Evolutionary conservation across 2,113 vertebrate genomes (phyloP).

Genomic region (Chinchilla lanigera): DNA sequence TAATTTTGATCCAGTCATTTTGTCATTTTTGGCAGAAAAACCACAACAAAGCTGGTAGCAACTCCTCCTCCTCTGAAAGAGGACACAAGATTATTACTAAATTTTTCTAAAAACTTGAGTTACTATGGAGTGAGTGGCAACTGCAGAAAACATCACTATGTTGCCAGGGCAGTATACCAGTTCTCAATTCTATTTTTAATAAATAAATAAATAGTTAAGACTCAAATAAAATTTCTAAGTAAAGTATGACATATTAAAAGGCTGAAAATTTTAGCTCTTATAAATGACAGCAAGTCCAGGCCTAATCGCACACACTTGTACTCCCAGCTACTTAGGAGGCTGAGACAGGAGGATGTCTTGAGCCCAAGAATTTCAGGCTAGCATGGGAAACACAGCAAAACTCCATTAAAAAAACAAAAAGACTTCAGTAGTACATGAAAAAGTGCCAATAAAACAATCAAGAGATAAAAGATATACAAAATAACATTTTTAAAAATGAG

Average conservation of each 20-base stretch:
- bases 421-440: neutral
- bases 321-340: neutral
- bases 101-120: constrained; percentile 40
- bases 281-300: constrained; percentile 18
- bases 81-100: neutral
- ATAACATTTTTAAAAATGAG: neutral
- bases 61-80: neutral
- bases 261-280: neutral
- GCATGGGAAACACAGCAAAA: neutral
- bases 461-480: neutral
- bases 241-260: constrained; percentile 19
- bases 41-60: neutral
- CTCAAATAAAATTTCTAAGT: neutral
- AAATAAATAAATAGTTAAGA: neutral
- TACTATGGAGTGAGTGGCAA: neutral
- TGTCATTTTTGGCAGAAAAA: constrained; percentile 30
- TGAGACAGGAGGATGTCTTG: neutral
- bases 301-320: neutral
- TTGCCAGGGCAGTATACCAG: neutral
- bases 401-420: neutral
- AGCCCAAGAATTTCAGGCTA: neutral
- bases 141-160: neutral
- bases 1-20: constrained; percentile 12
- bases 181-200: constrained; percentile 18
- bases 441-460: neutral